Conservation (phyloP, 2,113 vertebrate species). For the Piaya cayana region DNA sequence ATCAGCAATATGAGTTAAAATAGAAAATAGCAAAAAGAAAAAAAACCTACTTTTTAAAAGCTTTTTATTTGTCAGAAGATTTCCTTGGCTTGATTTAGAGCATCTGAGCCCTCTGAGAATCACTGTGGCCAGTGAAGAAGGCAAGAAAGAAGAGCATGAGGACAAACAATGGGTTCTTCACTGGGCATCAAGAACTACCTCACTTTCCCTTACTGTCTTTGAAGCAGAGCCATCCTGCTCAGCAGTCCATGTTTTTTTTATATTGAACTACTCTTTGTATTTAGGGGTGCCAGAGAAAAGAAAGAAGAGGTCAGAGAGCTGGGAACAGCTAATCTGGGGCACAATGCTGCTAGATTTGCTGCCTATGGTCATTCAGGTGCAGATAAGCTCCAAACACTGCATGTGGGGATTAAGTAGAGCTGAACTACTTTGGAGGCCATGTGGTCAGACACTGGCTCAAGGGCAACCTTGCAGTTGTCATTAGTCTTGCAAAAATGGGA, state of each 20-base stretch:
- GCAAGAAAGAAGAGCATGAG: not conserved
- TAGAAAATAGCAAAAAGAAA: not conserved
- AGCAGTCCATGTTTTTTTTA: not conserved
- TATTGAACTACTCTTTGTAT: not conserved
- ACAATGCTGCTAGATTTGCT: not conserved
- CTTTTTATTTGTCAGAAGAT: not conserved
- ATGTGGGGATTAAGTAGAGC: not conserved
- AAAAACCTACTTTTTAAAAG: not conserved
- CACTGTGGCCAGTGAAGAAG: not conserved
- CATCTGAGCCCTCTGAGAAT: not conserved
- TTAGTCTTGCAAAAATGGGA: not conserved
- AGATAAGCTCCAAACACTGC: not conserved
- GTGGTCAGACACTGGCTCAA: not conserved
- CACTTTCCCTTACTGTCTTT: not conserved
- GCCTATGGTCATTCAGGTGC: not conserved
- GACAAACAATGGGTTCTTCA: accelerated
- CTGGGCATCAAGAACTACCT: not conserved
- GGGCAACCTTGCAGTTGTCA: not conserved
- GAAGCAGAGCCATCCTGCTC: not conserved
- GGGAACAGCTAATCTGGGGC: not conserved
- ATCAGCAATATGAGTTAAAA: not conserved
- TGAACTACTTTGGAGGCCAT: not conserved
- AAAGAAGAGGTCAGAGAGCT: not conserved
- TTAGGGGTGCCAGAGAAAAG: not conserved
- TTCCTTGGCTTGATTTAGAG: not conserved